phyloP scores from a whole-genome alignment of 2,888 invertebrate species.

The Pedicia rivosa region DNA sequence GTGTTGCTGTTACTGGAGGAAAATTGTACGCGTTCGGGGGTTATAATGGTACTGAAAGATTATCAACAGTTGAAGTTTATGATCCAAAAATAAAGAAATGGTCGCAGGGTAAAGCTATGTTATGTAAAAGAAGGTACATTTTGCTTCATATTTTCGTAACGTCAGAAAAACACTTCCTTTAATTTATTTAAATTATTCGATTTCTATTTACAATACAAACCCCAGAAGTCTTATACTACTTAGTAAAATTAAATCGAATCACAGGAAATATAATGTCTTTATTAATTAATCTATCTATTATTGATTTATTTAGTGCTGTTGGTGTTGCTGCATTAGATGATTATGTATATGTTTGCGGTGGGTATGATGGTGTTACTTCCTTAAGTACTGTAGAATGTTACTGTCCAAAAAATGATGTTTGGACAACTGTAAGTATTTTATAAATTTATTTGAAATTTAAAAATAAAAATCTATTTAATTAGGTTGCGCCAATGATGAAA shows the following conservation, averaged over 20 bases:
- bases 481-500: slow-evolving; percentile 32
- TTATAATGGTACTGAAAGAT: slow-evolving; percentile 67
- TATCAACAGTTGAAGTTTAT: slow-evolving; percentile 73
- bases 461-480: too few species aligned
- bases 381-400: slow-evolving; percentile 68
- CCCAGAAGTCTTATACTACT: too few species aligned
- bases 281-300: slow-evolving; percentile 9
- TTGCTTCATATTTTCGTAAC: too few species aligned
- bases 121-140: slow-evolving; percentile 55
- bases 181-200: too few species aligned
- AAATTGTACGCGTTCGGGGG: slow-evolving; percentile 68
- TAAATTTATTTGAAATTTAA: too few species aligned
- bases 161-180: too few species aligned
- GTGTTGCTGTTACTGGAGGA: slow-evolving; percentile 68
- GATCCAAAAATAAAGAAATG: slow-evolving; percentile 56
- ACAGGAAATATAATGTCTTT: background rate
- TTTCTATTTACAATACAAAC: too few species aligned
- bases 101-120: slow-evolving; percentile 64
- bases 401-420: slow-evolving; percentile 52
- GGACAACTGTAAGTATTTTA: slow-evolving; percentile 58
- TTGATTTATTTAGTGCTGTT: slow-evolving; percentile 45
- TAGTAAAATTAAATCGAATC: too few species aligned
- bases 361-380: slow-evolving; percentile 72
- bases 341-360: slow-evolving; percentile 68
- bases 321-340: slow-evolving; percentile 68